These are phyloP conservation scores for Propithecus perrieri DNA, from an alignment of 2,797 vertebrate species.

Conservation along the genomic window DNA sequence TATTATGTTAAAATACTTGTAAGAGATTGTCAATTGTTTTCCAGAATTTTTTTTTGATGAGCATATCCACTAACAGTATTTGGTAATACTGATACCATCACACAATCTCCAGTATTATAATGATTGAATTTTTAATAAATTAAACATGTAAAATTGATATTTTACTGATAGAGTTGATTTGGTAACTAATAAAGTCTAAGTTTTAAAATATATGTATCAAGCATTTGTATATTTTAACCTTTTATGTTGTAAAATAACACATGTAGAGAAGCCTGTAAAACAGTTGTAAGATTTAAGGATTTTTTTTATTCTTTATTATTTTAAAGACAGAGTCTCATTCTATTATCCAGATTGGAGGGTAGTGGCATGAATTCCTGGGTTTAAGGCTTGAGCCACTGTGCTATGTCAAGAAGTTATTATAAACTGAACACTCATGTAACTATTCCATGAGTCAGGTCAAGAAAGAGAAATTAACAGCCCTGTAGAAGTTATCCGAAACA, in stretches of 20 bases:
- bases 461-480: background rate
- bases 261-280: background rate
- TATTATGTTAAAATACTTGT: background rate
- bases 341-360: background rate
- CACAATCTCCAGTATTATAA: background rate
- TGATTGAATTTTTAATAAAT: background rate
- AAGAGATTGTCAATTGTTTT: background rate
- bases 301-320: too few relatives aligned
- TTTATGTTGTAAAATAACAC: background rate
- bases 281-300: background rate
- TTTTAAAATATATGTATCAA: background rate
- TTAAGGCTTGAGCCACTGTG: background rate
- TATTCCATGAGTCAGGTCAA: background rate
- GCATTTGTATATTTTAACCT: background rate
- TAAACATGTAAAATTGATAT: background rate
- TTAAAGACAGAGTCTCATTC: background rate
- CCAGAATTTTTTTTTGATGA: background rate
- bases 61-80: background rate
- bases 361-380: background rate
- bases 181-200: background rate
- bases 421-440: background rate
- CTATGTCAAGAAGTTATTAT: background rate
- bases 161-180: background rate
- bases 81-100: background rate
- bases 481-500: background rate